Evolutionary conservation across 2,113 vertebrate species (phyloP), one percentile per base, ranked within the genome.

Genomic region (Myrmophylax atrothorax): DNA sequence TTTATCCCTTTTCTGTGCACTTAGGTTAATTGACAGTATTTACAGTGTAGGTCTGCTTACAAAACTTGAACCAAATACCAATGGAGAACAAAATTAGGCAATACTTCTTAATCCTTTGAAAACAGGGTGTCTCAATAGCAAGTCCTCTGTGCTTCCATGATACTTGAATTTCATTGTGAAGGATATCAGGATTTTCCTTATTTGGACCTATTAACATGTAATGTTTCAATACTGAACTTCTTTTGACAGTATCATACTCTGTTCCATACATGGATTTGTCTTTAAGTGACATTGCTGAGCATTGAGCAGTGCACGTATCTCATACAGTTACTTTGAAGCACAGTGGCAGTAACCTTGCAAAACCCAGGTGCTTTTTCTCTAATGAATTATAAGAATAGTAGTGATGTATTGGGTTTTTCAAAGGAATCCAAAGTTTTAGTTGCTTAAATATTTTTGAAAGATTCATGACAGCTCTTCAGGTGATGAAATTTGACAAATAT

Each of bases 191-290:
- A 47, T 76, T 91, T 89, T 35, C 24, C 5, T 52, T 33, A 14
- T 35, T 72, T n/a, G n/a, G 17, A 59, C 18, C 35, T 50, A 14
- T 38, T 58, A 9, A 9, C 18, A 14, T 29, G 42, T 58, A 59
- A 28, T 26, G 23, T 53, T 66, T 64, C 49, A 66, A 26, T 62
- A n/a, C 23, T 58, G 16, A 62, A 15, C 28, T 84, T 66, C 3
- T 17, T 72, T 52, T 80, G 69, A 24, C 42, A 40, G 15, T 66
- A 7, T 66, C 46, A 18, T 38, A 17, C 35, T 83, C 29, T 10
- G 28, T 47, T 47, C 17, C 42, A 24, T 49, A 23, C 1, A 0
- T 0, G 2, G 19, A 2, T 7, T 22, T 81, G n/a, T 24, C 81
- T 82, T 47, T 44, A 50, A 33, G 11, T 25, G 67, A 9, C 1